Percentiles rank a stretch among this genome's conserved stretches.
Conservation (phyloP, 2,113 vertebrate genomes). For the Campylomormyrus tamandua region DNA sequence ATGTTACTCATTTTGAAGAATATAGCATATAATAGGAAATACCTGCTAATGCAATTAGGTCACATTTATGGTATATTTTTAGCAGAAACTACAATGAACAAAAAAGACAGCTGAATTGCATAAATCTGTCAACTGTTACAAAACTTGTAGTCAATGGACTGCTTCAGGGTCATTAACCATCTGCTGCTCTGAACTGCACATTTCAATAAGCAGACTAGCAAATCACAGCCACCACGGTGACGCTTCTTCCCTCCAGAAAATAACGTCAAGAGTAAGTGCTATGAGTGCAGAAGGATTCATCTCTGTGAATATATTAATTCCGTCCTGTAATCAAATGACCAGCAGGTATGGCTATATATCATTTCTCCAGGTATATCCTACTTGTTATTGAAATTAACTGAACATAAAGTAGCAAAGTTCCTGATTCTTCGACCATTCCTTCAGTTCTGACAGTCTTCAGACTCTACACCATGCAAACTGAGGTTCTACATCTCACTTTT, state of each 20-base stretch:
- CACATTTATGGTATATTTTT: not conserved
- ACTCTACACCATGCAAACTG: not conserved
- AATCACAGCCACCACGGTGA: not conserved
- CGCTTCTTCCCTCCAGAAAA: not conserved
- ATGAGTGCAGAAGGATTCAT: not conserved
- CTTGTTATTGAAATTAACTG: not conserved
- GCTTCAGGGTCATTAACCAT: constrained; percentile 8
- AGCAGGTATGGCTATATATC: not conserved
- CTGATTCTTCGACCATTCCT: not conserved
- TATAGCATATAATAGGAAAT: not conserved
- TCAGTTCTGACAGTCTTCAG: not conserved
- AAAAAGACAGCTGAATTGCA: not conserved
- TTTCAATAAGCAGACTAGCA: not conserved
- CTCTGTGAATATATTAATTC: not conserved
- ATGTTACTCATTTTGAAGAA: not conserved
- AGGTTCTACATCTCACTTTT: not conserved
- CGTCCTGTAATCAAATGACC: not conserved
- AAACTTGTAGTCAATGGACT: constrained; percentile 3
- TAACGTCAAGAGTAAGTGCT: not conserved
- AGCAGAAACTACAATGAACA: not conserved
- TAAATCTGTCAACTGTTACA: constrained; percentile 1
- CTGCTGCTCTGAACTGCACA: not conserved
- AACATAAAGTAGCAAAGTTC: not conserved
- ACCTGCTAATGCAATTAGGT: not conserved
- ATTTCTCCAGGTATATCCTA: not conserved